Evolutionary conservation across 2,113 vertebrate genomes (phyloP).

Genomic region (Mobula birostris): DNA sequence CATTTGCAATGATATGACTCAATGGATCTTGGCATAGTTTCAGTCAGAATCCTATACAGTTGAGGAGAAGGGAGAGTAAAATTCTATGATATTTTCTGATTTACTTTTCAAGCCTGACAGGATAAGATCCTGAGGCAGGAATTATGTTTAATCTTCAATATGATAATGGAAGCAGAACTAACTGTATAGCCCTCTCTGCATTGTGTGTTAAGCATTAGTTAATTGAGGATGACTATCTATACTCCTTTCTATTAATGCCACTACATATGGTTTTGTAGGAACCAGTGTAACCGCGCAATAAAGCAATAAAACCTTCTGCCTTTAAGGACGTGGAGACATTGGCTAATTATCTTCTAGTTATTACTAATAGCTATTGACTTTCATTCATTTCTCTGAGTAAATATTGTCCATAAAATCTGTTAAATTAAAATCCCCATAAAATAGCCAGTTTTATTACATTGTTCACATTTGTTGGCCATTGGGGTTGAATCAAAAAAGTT

Average conservation of each 20-base stretch:
- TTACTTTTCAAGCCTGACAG: background rate
- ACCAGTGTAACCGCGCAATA: background rate
- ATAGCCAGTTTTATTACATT: background rate
- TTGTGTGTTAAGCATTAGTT: too few relatives aligned
- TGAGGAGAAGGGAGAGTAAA: background rate
- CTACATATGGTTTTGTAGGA: too few relatives aligned
- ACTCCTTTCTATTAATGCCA: too few relatives aligned
- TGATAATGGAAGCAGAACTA: too few relatives aligned
- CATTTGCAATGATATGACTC: background rate
- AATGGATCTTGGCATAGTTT: background rate
- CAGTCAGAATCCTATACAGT: background rate
- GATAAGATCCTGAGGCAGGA: background rate
- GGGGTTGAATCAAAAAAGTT: background rate
- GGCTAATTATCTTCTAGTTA: background rate
- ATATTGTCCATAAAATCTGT: background rate
- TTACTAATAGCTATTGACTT: background rate
- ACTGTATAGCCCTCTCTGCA: too few relatives aligned
- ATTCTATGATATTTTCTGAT: background rate
- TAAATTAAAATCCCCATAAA: slow-evolving; percentile 15
- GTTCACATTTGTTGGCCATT: background rate
- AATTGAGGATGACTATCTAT: too few relatives aligned
- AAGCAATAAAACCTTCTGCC: background rate
- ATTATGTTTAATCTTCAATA: too few relatives aligned
- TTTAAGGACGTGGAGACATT: background rate
- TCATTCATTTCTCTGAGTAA: background rate